These are phyloP conservation scores for Grammomys surdaster DNA, from an alignment of 2,113 vertebrate genomes.

Conservation along the genomic window DNA sequence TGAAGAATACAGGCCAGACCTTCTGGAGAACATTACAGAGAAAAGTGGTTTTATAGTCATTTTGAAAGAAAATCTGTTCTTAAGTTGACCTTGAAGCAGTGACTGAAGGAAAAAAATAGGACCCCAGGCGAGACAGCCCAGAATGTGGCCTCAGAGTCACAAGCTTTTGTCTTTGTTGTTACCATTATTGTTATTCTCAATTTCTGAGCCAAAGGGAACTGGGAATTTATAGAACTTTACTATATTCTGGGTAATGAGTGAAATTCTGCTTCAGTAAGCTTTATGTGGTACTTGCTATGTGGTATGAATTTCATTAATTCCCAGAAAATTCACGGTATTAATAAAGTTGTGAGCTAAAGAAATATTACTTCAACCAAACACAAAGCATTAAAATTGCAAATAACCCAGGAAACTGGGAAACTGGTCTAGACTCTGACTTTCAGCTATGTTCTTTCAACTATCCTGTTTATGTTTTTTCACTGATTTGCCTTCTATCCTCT, in stretches of 20 bases:
- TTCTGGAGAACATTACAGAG: slow-evolving; percentile 21
- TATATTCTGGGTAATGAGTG: not conserved
- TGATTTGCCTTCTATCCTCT: not conserved
- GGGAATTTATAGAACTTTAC: not conserved
- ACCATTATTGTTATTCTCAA: not conserved
- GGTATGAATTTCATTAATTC: not conserved
- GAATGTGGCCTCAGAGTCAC: not conserved
- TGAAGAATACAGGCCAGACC: slow-evolving; percentile 3
- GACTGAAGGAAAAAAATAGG: not conserved
- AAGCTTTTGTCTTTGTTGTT: not conserved
- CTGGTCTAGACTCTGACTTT: not conserved
- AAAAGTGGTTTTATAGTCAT: slow-evolving; percentile 21
- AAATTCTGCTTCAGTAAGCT: not conserved
- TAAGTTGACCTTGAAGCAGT: slow-evolving; percentile 31
- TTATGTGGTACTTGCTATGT: not conserved
- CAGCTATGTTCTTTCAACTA: too few relatives aligned
- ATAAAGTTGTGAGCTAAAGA: not conserved
- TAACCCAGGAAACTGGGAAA: not conserved
- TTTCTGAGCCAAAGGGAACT: not conserved
- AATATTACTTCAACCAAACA: not conserved
- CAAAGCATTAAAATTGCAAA: not conserved
- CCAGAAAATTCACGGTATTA: not conserved
- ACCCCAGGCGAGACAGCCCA: not conserved
- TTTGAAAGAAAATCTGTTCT: not conserved
- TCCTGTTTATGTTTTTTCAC: not conserved